Conservation (phyloP, 2,797 vertebrate species). For the Champsocephalus gunnari region DNA sequence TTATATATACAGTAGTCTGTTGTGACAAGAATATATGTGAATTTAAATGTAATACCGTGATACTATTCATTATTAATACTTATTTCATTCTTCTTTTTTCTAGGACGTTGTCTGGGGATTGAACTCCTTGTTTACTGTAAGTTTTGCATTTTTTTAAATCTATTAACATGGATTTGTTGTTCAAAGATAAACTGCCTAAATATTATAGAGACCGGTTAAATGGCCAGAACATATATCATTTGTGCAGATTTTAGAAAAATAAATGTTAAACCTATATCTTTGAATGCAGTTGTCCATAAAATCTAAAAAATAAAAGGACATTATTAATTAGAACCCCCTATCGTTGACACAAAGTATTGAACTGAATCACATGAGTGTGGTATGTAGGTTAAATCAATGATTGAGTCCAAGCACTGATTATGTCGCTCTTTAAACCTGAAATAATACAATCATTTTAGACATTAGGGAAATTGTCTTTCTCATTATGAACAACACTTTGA, state of each 20-base stretch:
- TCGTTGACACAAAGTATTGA: not conserved
- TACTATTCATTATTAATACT: not conserved
- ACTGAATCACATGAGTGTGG: not conserved
- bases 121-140: conserved; percentile 99
- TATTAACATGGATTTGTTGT: not conserved
- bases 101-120: conserved; percentile 99
- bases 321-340: not conserved
- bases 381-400: conserved; percentile 5
- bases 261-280: not conserved
- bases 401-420: conserved; percentile 12
- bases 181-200: not conserved
- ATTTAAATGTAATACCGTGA: not conserved
- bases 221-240: not conserved
- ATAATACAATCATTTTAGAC: conserved; percentile 18
- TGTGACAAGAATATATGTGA: not conserved
- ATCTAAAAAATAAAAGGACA: too few relatives aligned
- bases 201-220: not conserved
- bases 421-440: conserved; percentile 10
- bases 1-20: too few relatives aligned
- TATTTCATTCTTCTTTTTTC: conserved; percentile 23
- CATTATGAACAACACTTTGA: conserved; percentile 28
- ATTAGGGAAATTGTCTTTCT: conserved; percentile 34
- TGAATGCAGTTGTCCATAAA: not conserved
- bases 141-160: conserved; percentile 67
- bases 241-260: conserved; percentile 1